phyloP scores from a whole-genome alignment of 2,888 invertebrate genomes.

The Zygogramma bicolorata region DNA sequence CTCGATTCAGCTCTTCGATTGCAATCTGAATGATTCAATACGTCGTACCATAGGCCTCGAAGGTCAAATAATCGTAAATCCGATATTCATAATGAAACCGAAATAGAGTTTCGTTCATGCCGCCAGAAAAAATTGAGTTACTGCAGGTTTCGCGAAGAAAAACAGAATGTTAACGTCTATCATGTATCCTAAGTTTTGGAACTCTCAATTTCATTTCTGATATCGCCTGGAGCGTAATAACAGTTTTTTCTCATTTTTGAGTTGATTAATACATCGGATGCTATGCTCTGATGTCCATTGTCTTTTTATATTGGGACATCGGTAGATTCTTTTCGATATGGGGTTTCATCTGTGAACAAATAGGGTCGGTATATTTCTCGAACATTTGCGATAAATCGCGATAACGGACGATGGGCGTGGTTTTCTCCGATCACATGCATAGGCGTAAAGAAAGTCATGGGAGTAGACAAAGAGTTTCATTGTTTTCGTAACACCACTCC shows the following conservation, averaged over 20 bases:
- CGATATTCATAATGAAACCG: constrained; percentile 38
- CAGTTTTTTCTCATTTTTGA: constrained; percentile 29
- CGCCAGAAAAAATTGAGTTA: constrained; percentile 35
- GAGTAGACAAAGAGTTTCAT: too few relatives aligned
- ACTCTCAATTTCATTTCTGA: constrained; percentile 28
- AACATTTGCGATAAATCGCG: too few relatives aligned
- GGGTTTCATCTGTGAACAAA: too few relatives aligned
- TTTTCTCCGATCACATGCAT: too few relatives aligned
- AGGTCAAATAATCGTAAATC: constrained; percentile 30
- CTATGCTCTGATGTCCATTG: background rate
- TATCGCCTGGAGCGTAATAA: constrained; percentile 22
- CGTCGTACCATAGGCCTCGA: background rate
- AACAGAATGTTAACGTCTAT: constrained; percentile 37
- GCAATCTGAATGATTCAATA: background rate
- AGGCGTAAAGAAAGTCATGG: too few relatives aligned
- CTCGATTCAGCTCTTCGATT: background rate
- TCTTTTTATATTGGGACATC: background rate
- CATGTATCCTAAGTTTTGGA: constrained; percentile 35
- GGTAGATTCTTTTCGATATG: background rate
- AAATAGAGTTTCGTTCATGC: constrained; percentile 39
- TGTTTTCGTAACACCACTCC: too few relatives aligned
- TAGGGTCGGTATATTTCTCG: too few relatives aligned
- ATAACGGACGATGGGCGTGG: too few relatives aligned
- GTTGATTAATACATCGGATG: background rate
- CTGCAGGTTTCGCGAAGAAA: constrained; percentile 32